A percentile compares a stretch with the other conserved stretches of the same genome.
Conservation (phyloP, 64 coral and sea anemone species). For the Pocillopora verrucosa region DNA sequence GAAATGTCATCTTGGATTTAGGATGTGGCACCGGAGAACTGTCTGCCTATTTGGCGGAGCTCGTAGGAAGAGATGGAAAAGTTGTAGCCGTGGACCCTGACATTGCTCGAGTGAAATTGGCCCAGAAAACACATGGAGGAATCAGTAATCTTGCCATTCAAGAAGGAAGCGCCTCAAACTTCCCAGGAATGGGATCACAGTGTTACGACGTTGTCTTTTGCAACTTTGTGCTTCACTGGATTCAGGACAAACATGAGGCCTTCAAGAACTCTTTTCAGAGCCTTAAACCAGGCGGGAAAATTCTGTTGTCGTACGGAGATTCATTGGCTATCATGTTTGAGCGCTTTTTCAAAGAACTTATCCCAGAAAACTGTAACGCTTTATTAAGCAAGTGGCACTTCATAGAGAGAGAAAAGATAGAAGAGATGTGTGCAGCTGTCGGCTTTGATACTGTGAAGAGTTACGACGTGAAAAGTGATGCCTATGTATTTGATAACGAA, state of each 20-base stretch:
- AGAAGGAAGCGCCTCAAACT: background rate
- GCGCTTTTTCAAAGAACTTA: background rate
- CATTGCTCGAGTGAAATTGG: slow-evolving; percentile 9
- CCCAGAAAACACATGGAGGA: background rate
- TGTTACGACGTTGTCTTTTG: background rate
- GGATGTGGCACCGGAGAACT: slow-evolving; percentile 37
- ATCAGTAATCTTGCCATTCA: background rate
- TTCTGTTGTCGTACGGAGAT: background rate
- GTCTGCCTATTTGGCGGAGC: background rate
- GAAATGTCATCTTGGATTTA: slow-evolving; percentile 15
- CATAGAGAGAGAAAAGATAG: background rate
- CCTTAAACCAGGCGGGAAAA: background rate
- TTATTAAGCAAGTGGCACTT: background rate
- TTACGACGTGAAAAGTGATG: background rate
- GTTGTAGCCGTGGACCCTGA: slow-evolving; percentile 38
- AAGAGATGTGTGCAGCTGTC: background rate
- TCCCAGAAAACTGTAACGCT: background rate
- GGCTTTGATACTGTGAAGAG: background rate
- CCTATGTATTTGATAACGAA: background rate
- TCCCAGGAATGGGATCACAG: background rate
- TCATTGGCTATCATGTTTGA: background rate
- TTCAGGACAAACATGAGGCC: background rate
- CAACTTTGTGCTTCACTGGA: slow-evolving; percentile 3
- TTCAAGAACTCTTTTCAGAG: slow-evolving; percentile 3
- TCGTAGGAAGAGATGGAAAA: background rate